phyloP scores from a whole-genome alignment of 2,797 vertebrate genomes.

The Pipistrellus nathusii region DNA sequence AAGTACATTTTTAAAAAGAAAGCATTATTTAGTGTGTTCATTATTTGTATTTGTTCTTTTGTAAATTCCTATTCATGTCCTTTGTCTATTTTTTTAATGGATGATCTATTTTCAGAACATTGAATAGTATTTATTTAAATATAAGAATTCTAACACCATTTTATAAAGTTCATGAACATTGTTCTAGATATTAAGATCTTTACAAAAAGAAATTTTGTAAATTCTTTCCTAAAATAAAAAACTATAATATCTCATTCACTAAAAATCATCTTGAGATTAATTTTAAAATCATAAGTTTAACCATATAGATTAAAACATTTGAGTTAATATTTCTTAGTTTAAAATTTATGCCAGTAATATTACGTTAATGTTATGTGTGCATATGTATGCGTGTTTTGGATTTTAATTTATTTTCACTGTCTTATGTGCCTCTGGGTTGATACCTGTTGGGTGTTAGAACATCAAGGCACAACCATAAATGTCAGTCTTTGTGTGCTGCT shows the following conservation, averaged over 20 bases:
- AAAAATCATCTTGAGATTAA: neutral
- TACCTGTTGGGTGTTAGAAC: constrained; percentile 25
- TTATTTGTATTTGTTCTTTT: neutral
- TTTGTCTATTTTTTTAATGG: neutral
- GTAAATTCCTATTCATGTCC: neutral
- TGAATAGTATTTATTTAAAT: neutral
- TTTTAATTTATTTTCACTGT: constrained; percentile 49
- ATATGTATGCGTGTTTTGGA: neutral
- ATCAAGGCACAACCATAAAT: constrained; percentile 8
- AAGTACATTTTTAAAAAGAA: neutral
- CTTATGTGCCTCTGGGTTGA: neutral
- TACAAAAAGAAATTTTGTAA: neutral
- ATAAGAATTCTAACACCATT: neutral
- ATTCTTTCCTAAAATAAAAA: neutral
- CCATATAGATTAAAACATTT: neutral
- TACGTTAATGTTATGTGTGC: neutral
- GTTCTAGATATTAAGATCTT: neutral
- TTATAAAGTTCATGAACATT: neutral
- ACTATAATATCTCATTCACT: neutral
- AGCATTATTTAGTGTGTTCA: neutral
- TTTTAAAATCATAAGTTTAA: neutral
- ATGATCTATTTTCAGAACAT: neutral
- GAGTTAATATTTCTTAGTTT: neutral
- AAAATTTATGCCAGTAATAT: constrained; percentile 9
- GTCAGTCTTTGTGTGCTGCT: neutral